Percentiles rank a stretch among this genome's conserved stretches.
Evolutionary conservation across 1,140 invertebrate species (phyloP).

Genomic region (Matsumurasca onukii): DNA sequence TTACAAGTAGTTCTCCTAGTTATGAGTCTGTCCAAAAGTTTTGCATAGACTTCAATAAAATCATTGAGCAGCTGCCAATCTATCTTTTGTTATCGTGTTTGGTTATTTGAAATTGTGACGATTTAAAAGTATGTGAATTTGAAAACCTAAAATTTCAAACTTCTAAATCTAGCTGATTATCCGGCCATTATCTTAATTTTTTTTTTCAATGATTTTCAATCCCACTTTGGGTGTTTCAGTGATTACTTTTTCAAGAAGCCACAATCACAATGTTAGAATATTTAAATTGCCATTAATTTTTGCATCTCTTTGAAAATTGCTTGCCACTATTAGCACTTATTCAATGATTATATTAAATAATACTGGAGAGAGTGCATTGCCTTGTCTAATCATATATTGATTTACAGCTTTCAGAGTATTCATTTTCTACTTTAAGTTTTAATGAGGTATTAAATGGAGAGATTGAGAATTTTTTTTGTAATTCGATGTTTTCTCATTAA

Average conservation of each 20-base stretch:
- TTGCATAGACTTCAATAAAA: neutral
- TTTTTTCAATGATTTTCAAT: neutral
- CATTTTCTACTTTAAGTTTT: too few species aligned
- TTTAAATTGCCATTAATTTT: too few species aligned
- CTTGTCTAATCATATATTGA: too few species aligned
- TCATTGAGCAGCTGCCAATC: neutral
- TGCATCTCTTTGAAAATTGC: too few species aligned
- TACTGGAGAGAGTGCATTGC: too few species aligned
- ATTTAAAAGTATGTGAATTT: neutral
- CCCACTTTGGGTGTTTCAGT: neutral
- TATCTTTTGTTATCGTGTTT: neutral
- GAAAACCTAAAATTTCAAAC: neutral
- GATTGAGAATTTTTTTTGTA: too few species aligned
- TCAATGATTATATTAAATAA: too few species aligned
- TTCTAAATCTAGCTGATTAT: constrained; percentile 1
- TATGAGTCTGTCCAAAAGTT: neutral
- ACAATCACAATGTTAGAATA: too few species aligned
- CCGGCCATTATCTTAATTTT: neutral
- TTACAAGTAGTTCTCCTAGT: neutral
- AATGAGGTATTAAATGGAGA: too few species aligned
- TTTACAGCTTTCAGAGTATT: too few species aligned
- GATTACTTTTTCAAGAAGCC: constrained; percentile 1
- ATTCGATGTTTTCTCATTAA: too few species aligned
- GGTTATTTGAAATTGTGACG: neutral
- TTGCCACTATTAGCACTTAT: too few species aligned